phyloP scores from a whole-genome alignment of 1,140 invertebrate genomes.

The Drosophila melanica region DNA sequence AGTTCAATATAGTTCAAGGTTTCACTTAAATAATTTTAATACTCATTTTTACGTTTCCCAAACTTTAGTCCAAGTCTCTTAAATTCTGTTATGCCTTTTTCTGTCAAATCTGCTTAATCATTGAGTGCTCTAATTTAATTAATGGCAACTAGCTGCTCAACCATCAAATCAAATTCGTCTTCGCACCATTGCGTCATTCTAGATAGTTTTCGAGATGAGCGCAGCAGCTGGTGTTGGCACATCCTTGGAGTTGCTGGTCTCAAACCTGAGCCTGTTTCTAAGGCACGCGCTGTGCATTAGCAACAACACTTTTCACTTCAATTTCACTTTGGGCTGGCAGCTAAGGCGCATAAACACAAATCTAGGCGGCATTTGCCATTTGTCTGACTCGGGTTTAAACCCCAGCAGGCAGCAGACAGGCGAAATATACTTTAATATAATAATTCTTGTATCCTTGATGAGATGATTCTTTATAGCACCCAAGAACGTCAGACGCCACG shows the following conservation, averaged over 20 bases:
- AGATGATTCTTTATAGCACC: slow-evolving; percentile 17
- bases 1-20: background rate
- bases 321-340: slow-evolving; percentile 50
- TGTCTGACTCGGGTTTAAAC: slow-evolving; percentile 36
- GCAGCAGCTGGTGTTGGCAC: background rate
- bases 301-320: slow-evolving; percentile 47
- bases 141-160: slow-evolving; percentile 4
- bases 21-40: background rate
- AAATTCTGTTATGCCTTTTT: background rate
- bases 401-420: background rate
- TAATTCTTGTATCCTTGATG: slow-evolving; percentile 34
- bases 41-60: background rate
- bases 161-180: slow-evolving; percentile 9
- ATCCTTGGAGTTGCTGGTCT: slow-evolving; percentile 8
- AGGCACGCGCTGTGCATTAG: slow-evolving; percentile 37
- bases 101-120: background rate
- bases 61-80: background rate
- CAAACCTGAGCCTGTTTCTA: background rate
- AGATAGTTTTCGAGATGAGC: slow-evolving; percentile 3
- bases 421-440: slow-evolving; percentile 22
- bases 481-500: slow-evolving; percentile 37
- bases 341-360: slow-evolving; percentile 41
- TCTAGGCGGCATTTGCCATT: slow-evolving; percentile 21
- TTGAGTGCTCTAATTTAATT: background rate
- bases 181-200: slow-evolving; percentile 15